Conservation (phyloP, 2,113 vertebrate genomes). For the Pedionomus torquatus region DNA sequence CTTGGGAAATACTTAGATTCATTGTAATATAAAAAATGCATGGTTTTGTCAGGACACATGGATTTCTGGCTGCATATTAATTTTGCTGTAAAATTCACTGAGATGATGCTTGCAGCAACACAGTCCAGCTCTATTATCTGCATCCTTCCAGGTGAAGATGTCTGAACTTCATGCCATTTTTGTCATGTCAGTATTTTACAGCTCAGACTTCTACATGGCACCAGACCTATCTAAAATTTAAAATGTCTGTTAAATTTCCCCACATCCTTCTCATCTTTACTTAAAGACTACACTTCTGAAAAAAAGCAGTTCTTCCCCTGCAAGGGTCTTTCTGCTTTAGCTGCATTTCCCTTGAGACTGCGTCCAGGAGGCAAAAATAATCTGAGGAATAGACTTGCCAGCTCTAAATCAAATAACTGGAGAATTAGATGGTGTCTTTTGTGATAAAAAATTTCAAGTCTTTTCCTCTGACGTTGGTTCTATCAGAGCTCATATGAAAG, state of each 20-base stretch:
- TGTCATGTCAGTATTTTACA: background rate
- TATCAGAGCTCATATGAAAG: background rate
- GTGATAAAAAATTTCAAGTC: background rate
- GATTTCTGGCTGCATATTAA: conserved; percentile 3
- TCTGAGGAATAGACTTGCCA: background rate
- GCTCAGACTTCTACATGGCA: background rate
- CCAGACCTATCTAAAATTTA: background rate
- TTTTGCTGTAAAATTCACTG: background rate
- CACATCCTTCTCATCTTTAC: background rate
- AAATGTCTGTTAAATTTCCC: background rate
- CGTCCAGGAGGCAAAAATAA: background rate
- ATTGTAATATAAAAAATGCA: background rate
- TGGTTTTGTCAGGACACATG: background rate
- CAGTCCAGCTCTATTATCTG: conserved; percentile 24
- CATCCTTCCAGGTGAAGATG: conserved; percentile 10
- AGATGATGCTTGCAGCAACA: background rate
- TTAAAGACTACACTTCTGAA: background rate
- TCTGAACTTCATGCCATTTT: background rate
- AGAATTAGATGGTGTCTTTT: background rate
- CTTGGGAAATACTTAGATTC: background rate
- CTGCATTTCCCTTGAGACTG: background rate
- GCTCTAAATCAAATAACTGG: background rate
- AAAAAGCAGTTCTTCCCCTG: background rate
- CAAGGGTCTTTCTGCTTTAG: background rate
- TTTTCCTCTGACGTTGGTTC: background rate